Evolutionary conservation across 2,888 invertebrate species (phyloP).

Genomic region (Mesochorus sp.): DNA sequence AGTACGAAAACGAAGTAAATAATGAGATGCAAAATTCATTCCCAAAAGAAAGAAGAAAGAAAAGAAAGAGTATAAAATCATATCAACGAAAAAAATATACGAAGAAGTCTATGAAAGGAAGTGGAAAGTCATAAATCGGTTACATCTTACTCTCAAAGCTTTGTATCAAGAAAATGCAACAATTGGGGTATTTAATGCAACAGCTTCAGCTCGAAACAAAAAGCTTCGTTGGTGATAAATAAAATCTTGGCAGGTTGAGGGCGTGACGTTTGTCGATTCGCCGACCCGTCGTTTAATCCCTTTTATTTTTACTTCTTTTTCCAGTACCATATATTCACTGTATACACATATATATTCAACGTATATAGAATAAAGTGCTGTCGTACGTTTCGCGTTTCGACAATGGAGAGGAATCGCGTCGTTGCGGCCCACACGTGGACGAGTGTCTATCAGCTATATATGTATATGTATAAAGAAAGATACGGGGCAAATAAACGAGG

Average conservation of each 20-base stretch:
- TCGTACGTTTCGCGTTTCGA: conserved; percentile 52
- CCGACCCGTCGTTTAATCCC: conserved; percentile 10
- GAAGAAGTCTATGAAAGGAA: conserved; percentile 51
- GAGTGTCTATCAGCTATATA: conserved; percentile 1
- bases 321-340: conserved; percentile 6
- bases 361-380: conserved; percentile 47
- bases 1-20: no score
- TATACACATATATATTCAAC: no score
- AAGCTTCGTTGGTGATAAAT: conserved; percentile 71
- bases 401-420: conserved; percentile 40
- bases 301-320: conserved; percentile 12
- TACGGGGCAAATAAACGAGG: neutral
- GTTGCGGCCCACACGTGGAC: conserved; percentile 47
- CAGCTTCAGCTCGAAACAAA: conserved; percentile 63
- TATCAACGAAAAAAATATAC: no score
- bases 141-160: conserved; percentile 72
- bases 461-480: conserved; percentile 3
- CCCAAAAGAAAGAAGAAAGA: conserved; percentile 19
- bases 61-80: no score
- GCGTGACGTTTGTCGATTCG: conserved; percentile 55
- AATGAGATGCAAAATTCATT: neutral
- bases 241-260: conserved; percentile 69
- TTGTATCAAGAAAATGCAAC: neutral
- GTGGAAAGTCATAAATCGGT: conserved; percentile 71
- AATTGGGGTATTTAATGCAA: conserved; percentile 67